These are phyloP conservation scores for Bovichtus variegatus DNA, from an alignment of 2,797 vertebrate genomes.

Conservation along the genomic window DNA sequence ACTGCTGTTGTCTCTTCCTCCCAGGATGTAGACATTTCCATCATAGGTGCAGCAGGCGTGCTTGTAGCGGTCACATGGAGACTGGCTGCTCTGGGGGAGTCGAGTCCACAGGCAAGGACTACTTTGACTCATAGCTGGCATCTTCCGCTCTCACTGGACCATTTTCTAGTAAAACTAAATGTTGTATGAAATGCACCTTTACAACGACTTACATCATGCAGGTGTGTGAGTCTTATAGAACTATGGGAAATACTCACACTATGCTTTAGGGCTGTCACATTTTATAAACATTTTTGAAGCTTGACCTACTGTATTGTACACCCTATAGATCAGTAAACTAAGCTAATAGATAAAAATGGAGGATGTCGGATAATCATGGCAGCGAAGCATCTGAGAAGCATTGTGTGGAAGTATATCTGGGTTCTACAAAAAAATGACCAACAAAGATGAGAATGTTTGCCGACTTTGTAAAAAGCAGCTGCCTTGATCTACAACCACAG, in stretches of 20 bases:
- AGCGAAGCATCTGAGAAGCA: background rate
- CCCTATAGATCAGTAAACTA: background rate
- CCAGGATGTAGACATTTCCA: slow-evolving; percentile 86
- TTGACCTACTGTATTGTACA: background rate
- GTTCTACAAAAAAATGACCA: background rate
- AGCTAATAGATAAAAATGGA: background rate
- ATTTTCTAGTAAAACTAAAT: slow-evolving; percentile 14
- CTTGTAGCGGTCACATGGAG: slow-evolving; percentile 88
- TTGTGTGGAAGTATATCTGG: background rate
- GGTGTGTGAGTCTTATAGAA: background rate
- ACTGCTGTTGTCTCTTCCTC: slow-evolving; percentile 80
- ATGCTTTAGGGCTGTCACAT: too few relatives aligned
- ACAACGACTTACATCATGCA: background rate
- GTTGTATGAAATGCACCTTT: background rate
- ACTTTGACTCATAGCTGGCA: slow-evolving; percentile 72
- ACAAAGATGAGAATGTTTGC: background rate
- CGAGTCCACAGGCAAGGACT: slow-evolving; percentile 80
- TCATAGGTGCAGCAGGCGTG: slow-evolving; percentile 84
- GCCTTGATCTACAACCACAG: background rate
- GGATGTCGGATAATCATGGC: background rate
- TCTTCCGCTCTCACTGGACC: slow-evolving; percentile 18
- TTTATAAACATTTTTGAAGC: too few relatives aligned
- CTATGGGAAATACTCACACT: background rate
- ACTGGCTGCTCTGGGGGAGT: slow-evolving; percentile 75
- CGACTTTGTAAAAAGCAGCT: too few relatives aligned